These are phyloP conservation scores for Camponotus fellah DNA, from an alignment of 2,888 invertebrate species.

Conservation along the genomic window DNA sequence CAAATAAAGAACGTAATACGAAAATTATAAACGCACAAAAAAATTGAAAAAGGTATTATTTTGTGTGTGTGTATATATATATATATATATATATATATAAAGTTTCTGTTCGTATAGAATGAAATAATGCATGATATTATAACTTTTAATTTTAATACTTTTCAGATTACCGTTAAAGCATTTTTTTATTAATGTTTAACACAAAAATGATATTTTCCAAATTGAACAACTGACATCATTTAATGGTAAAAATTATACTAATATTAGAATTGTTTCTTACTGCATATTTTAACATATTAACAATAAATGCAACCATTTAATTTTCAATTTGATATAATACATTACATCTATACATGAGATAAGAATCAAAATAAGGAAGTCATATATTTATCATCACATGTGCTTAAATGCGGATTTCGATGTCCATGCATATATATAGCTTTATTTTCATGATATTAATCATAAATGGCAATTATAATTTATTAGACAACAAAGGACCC, in stretches of 20 bases:
- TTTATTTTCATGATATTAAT: not conserved
- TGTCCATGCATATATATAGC: not conserved
- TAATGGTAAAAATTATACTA: not conserved
- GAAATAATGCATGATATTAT: no score
- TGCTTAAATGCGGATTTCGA: not conserved
- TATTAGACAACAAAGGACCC: no score
- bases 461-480: no score
- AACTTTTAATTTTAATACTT: no score
- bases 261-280: not conserved
- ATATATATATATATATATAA: no score
- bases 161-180: no score
- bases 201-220: no score
- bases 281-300: not conserved
- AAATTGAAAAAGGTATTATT: not conserved
- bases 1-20: not conserved
- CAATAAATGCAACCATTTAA: not conserved
- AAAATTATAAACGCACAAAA: slow-evolving; percentile 21
- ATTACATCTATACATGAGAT: not conserved
- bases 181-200: no score
- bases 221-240: no score
- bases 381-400: not conserved
- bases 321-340: not conserved
- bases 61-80: no score
- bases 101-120: no score
- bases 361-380: not conserved